phyloP scores from a whole-genome alignment of 2,113 vertebrate species.

The Eptesicus fuscus region DNA sequence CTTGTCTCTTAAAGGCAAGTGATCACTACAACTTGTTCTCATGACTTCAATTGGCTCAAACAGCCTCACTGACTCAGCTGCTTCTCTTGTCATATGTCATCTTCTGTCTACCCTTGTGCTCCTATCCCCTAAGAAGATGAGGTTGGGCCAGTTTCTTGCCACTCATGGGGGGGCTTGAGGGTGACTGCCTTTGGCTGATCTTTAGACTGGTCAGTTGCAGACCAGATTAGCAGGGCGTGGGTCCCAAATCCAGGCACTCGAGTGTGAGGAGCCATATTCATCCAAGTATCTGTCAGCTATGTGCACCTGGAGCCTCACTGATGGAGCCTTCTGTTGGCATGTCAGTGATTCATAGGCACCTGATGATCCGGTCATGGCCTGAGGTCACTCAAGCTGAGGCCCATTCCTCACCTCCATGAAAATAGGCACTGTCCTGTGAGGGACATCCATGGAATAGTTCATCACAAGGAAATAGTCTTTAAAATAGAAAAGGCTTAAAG shows the following conservation, averaged over 20 bases:
- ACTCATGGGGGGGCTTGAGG: background rate
- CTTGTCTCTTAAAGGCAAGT: background rate
- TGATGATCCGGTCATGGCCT: background rate
- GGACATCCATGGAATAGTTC: background rate
- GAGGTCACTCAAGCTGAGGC: background rate
- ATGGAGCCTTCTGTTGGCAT: background rate
- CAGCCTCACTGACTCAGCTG: background rate
- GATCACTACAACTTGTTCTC: background rate
- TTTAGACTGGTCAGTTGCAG: background rate
- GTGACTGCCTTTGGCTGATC: background rate
- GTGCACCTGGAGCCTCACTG: background rate
- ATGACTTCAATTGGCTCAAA: background rate
- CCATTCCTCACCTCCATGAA: background rate
- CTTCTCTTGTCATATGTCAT: background rate
- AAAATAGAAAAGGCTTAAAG: background rate
- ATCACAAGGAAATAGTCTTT: background rate
- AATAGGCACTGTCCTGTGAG: background rate
- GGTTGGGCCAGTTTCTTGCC: background rate
- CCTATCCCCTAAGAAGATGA: background rate
- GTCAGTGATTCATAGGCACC: background rate
- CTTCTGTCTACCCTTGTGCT: background rate
- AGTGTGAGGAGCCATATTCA: background rate
- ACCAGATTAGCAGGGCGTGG: background rate
- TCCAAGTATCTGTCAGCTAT: background rate
- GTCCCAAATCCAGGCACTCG: background rate